Evolutionary conservation across 2,888 invertebrate genomes (phyloP), one percentile per base, ranked within the genome.

Genomic region (Drosophila testacea): DNA sequence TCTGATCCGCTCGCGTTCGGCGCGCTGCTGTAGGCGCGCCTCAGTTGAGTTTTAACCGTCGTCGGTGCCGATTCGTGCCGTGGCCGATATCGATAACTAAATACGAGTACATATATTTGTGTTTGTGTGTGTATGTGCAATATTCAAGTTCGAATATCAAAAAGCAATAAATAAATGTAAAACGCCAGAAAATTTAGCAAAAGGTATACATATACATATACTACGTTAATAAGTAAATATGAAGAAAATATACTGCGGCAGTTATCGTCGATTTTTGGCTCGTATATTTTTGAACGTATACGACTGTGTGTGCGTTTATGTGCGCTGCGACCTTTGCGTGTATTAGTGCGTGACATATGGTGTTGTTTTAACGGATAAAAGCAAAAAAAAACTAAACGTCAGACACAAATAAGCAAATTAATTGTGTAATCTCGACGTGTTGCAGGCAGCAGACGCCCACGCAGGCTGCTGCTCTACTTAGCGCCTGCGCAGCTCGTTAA

Each of bases 21-120:
- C 67, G 77, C 69, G 27, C 34, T 62, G 62, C 51, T 69, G 66
- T 55, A 55, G 55, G 73, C 60, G 61, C 68, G 30, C 75, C 64
- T 81, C 82, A 87, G 82, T 84, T 79, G 89, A 79, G 82, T 84
- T 89, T 84, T 68, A 76, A 69, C 73, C 82, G 83, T 75, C 85
- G 89, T 84, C 84, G 89, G 89, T 83, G 84, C 83, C 81, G 70
- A 83, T 67, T 83, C 88, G 86, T 86, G 83, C 81, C 83, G 88
- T 67, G 82, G 70, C 73, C 88, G 86, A 82, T 85, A 79, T 88
- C 83, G 83, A 81, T 68, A 81, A 65, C 55, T 63, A 63, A 39
- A 60, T 52, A 54, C 63, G 61, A 48, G 42, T 42, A 59, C 16
- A 65, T 78, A 78, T 60, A 69, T 59, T 41, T 42, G 34, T 34